phyloP scores from a whole-genome alignment of 2,888 invertebrate genomes.

The Brachypterus glaber region DNA sequence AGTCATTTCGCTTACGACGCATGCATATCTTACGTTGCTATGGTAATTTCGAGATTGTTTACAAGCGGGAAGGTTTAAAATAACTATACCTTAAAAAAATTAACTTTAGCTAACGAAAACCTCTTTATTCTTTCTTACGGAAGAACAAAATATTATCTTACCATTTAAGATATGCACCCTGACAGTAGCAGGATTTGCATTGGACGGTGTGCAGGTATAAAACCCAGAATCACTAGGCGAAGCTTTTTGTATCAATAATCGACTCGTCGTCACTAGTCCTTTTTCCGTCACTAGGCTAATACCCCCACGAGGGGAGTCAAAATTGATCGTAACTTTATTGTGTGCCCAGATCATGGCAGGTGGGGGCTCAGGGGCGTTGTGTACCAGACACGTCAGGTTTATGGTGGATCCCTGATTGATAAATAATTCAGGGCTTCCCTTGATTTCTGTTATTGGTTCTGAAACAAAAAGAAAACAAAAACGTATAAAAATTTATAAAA shows the following conservation, averaged over 20 bases:
- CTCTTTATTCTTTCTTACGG: no score
- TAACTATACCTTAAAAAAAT: neutral
- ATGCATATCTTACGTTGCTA: no score
- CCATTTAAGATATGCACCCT: constrained; percentile 81
- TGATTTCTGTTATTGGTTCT: constrained; percentile 76
- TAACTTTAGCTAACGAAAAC: neutral
- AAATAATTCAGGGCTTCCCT: constrained; percentile 72
- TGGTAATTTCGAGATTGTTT: no score
- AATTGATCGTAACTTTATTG: constrained; percentile 75
- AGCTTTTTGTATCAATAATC: constrained; percentile 73
- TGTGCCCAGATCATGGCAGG: constrained; percentile 78
- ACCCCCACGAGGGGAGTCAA: constrained; percentile 81
- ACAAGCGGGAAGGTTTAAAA: no score
- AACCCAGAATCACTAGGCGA: constrained; percentile 69
- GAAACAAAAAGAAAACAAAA: constrained; percentile 33
- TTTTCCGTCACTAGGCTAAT: constrained; percentile 82
- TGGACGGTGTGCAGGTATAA: constrained; percentile 77
- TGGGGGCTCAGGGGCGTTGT: constrained; percentile 76
- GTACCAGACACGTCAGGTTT: constrained; percentile 77
- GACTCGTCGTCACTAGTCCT: constrained; percentile 72
- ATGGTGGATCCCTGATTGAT: constrained; percentile 83
- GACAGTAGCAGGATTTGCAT: constrained; percentile 68
- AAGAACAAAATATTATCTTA: constrained; percentile 46
- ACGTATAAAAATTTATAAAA: no score
- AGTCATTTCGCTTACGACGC: no score